Conservation (phyloP, 2,113 vertebrate species). For the Empidonax traillii region DNA sequence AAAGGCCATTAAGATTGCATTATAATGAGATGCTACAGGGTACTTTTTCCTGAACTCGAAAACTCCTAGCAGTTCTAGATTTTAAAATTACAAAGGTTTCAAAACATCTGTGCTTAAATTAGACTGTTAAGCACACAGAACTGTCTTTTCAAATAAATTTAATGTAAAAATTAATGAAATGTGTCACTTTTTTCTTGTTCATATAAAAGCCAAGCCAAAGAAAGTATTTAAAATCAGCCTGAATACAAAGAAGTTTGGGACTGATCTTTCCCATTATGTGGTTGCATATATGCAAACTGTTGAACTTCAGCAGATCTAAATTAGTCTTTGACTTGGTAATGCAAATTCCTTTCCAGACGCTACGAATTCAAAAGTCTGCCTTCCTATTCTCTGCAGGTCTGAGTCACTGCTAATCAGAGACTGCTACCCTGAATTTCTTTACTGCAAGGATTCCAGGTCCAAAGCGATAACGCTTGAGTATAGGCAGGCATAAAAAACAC, state of each 20-base stretch:
- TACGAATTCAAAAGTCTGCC: not conserved
- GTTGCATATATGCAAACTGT: not conserved
- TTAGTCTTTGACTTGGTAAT: not conserved
- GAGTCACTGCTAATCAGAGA: not conserved
- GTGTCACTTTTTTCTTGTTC: not conserved
- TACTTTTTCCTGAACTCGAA: not conserved
- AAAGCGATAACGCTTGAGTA: fast-evolving
- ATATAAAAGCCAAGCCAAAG: not conserved
- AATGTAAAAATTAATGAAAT: not conserved
- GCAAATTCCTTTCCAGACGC: not conserved
- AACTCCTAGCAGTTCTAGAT: not conserved
- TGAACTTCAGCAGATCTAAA: not conserved
- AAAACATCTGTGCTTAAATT: not conserved
- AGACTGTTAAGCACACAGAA: not conserved
- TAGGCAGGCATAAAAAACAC: not conserved
- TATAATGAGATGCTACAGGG: not conserved
- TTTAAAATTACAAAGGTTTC: not conserved
- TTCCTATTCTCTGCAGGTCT: not conserved
- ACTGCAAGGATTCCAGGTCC: not conserved
- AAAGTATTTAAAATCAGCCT: not conserved
- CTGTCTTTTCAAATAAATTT: not conserved
- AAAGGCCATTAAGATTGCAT: not conserved
- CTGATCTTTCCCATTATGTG: not conserved
- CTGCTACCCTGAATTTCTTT: not conserved
- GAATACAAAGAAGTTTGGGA: not conserved